Evolutionary conservation across 1,140 invertebrate genomes (phyloP), one percentile per base, ranked within the genome.

Genomic region (Drosophila murphyi): DNA sequence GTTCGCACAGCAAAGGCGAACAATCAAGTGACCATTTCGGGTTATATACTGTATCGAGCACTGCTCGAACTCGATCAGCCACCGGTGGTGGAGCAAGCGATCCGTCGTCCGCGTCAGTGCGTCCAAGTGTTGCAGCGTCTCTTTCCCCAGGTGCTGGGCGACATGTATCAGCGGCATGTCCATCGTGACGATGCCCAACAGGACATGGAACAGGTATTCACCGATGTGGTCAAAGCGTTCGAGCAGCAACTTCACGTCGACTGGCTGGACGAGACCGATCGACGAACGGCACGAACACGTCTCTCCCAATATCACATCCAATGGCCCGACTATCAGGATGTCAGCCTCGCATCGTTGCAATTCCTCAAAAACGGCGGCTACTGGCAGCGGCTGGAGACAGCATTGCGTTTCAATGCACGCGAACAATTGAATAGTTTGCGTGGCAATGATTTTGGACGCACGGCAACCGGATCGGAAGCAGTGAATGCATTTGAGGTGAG

Each of bases 1-100:
- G 72, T 69, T 28, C 62, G 47, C 34, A 76, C 75, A 0, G 39
- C 73, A 0, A 82, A 67, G 45, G 45, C 3, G 3, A 81, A 71
- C 47, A 77, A 73, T 20, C 75, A 64, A 0, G 60, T 76, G 2
- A 85, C 88, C 0, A 62, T 92, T 2, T 55, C 76, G 3, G 70
- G 89, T 3, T 92, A 92, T 39, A 91, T 92, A 29, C 62, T 92
- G 20, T 92, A 92, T 64, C 41, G 82, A 2, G 91, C 88, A 0
- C 37, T 92, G n/a, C n/a, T 67, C 2, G 78, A 77, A 32, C 65
- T 92, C 0, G 83, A 90, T 34, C 76, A 87, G 29, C 85, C 82
- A 1, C 59, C 67, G 4, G 74, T 80, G 55, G 81, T 76, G 55
- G 81, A 77, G 5, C 65, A 69, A 20, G 57, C 65, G 0, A 45